Base-by-base conservation (phyloP, 2,113 vertebrate genomes). In the Plectropomus leopardus region DNA sequence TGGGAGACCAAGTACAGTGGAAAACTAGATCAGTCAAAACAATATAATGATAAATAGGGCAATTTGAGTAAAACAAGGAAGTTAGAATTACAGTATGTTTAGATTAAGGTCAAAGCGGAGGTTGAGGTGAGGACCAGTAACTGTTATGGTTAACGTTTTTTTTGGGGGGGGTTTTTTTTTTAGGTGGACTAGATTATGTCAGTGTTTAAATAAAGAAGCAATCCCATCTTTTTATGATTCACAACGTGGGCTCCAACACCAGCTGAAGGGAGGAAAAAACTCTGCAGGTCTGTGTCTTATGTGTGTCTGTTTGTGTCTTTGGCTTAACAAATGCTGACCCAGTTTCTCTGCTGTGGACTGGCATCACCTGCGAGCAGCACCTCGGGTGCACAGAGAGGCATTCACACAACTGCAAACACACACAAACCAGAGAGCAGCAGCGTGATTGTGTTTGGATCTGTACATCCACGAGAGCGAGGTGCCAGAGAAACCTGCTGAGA, bases 321-420 rank as follows among this genome's bases (percentile, higher is more conserved):
- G 58, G 47, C 36, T 10, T 67, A 24, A 40, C 71, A 51, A 76
- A 9, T 67, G 47, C 59, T 89, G 73, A 87, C 73, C 72, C 70
- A 85, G 48, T 73, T 84, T 64, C 47, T 45, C 26, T 71, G 45
- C 76, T 72, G 53, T 36, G 72, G 68, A 50, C 45, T 89, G 85
- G 83, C 74, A 84, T 84, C 83, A 71, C 64, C 65, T 59, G 74
- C 34, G n/a, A 79, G 72, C 72, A 42, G 32, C 53, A 58, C 34
- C 42, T 21, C 13, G 0, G 57, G n/a, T 44, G 69, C 67, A 88
- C 78, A 82, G 65, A 77, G 66, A 82, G 10, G 70, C 64, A 72
- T 76, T 82, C 72, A 86, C 72, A 51, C 60, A 45, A 14, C 67
- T 63, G 23, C 86, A 85, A 69, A 73, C 68, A 83, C 50, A 5